Conservation (phyloP, 2,888 invertebrate genomes). For the Pseudococcus longispinus region DNA sequence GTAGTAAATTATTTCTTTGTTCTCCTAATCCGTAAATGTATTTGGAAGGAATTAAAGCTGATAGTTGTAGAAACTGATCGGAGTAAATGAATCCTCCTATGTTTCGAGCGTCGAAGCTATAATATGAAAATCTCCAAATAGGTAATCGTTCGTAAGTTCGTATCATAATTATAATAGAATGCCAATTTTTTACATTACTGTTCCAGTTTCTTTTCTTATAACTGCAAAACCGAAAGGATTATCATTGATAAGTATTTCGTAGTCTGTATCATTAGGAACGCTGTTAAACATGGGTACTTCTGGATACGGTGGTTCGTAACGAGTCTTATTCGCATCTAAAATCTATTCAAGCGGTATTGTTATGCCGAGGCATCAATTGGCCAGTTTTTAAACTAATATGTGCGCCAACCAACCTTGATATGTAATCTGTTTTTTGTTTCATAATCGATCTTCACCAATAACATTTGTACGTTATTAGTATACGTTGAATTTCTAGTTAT, state of each 20-base stretch:
- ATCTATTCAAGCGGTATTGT: conserved; percentile 62
- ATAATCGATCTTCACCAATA: conserved; percentile 70
- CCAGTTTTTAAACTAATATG: background rate
- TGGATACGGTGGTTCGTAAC: conserved; percentile 76
- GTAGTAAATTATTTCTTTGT: conserved; percentile 69
- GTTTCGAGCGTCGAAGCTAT: conserved; percentile 73
- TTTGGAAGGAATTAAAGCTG: conserved; percentile 69
- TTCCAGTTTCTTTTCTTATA: conserved; percentile 60
- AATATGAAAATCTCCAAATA: conserved; percentile 58
- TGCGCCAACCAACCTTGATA: conserved; percentile 68
- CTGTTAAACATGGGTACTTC: conserved; percentile 66
- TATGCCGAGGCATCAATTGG: background rate
- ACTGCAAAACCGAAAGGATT: conserved; percentile 71
- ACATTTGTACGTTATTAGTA: conserved; percentile 70
- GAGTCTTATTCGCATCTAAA: conserved; percentile 65
- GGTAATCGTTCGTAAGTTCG: background rate
- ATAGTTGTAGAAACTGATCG: conserved; percentile 78
- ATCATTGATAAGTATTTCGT: conserved; percentile 68
- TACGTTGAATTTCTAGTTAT: conserved; percentile 69
- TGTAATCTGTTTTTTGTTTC: conserved; percentile 71
- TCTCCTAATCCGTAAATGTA: conserved; percentile 80
- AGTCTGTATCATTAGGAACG: conserved; percentile 66
- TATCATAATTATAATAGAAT: background rate
- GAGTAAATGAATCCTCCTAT: conserved; percentile 75
- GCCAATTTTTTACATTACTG: conserved; percentile 53